Evolutionary conservation across 1,140 invertebrate species (phyloP), one percentile per base, ranked within the genome.

Genomic region (Drosophila ironensis): DNA sequence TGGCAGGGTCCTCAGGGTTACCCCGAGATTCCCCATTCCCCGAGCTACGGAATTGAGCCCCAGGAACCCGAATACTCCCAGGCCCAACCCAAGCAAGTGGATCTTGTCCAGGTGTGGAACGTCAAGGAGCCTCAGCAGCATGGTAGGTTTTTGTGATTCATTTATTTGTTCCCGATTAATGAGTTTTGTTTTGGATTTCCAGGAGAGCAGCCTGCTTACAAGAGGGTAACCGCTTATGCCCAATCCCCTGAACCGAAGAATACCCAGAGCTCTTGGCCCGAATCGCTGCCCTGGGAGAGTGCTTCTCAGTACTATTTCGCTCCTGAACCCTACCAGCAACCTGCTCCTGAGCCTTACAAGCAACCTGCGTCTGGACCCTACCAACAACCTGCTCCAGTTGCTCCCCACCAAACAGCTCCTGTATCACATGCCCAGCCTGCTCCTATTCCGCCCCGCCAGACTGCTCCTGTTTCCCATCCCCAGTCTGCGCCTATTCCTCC

Each of bases 241-340:
- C 33, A 67, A 12, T 51, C 60, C 0, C 51, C 77, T 0, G 42
- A 68, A 3, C 28, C 37, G 0, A 56, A 52, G 7, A 30, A 38
- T 11, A 59, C 16, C 9, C 44, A 7, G 54, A 20, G 2, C n/a
- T 78, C 78, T 7, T 74, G 73, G 64, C 42, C 54, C 6, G 35
- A 70, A 8, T 52, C 73, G 2, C 12, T 84, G n/a, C 78, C 78
- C 5, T 84, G 78, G 78, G 73, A 86, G 25, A 17, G 12, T 12
- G 41, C 11, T 0, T 9, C 53, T 0, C 35, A 8, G n/a, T 67
- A 67, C 12, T 3, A 37, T 37, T 5, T 5, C 2, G 20, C 5
- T 22, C 20, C 20, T 22, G 20, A 5, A n/a, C n/a, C n/a, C n/a
- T n/a, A n/a, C n/a, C n/a, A n/a, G n/a, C n/a, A n/a, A n/a, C n/a